Base-by-base conservation (phyloP, 2,888 invertebrate species). In the Unio delphinus region DNA sequence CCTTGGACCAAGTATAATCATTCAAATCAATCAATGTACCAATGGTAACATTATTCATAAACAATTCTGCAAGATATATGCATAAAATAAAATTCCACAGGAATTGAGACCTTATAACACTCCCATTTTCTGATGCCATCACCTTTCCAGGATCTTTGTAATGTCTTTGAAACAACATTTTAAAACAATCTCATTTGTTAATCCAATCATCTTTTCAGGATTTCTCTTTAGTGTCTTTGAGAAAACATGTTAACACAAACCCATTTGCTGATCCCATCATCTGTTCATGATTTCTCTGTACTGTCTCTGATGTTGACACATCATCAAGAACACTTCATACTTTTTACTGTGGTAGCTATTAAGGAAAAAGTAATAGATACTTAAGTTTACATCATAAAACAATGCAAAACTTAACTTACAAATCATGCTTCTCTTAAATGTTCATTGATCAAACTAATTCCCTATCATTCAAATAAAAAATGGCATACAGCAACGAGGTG, bases 291-390 rank as follows among this genome's bases (percentile, higher is more conserved):
- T 81, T 4, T 73, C 56, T 54, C 70, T 65, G 69, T 87, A 88
- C 55, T 85, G 74, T 69, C 76, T 75, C 89, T 98, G 97, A 91
- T 97, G 93, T 76, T 94, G 91, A 65, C 95, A 91, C 95, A 98
- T 95, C 91, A 93, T 93, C 68, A 94, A 89, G 87, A 95, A 97
- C 3, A 97, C 95, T 82, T 91, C 89, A 89, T 96, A 97, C 87
- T 98, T 98, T 86, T 93, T 94, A 78, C 94, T 92, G 88, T 98
- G 97, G 88, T 93, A 97, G 74, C 93, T 92, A 84, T 45, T 91
- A 92, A 75, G 60, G 66, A 65, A 72, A 70, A 61, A 70, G n/a
- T 34, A n/a, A 68, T 54, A 74, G 28, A 64, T 59, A 63, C 20
- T 67, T 28, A 61, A 45, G 55, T 55, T 3, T 60, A 56, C 55